Base-by-base conservation (phyloP, 92 coral and sea anemone species). In the Paramuricea clavata region DNA sequence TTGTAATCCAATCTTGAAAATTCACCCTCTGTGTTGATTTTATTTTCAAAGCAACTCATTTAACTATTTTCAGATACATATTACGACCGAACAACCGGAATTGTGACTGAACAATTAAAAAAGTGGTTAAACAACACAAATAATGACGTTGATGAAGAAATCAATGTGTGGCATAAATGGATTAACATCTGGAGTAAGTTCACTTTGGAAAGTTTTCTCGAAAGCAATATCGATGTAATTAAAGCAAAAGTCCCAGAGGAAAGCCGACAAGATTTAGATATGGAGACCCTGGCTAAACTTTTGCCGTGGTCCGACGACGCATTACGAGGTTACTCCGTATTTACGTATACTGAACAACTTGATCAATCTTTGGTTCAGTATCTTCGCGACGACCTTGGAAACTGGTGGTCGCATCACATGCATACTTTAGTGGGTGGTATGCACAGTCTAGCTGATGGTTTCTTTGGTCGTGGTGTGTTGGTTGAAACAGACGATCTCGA, bases 261-360 rank as follows among this genome's bases (percentile, higher is more conserved):
- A n/a, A n/a, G n/a, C n/a, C n/a, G n/a, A n/a, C n/a, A 61, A 44
- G 39, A 70, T 22, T 34, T 52, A 49, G 49, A 35, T 61, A 28
- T 33, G 25, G 87, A 83, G 33, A 75, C 44, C 31, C 87, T 83
- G 3, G 61, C 36, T 19, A 70, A 83, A 15, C 61, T 36, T 52
- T 64, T 83, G 22, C 87, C 87, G 15, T 83, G 87, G 87, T 61
- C 87, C 34, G 27, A 70, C 27, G 83, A 70, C 10, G 87, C 87
- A 49, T 21, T 83, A 22, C 60, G 78, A 4, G 79, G 79, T 34
- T 83, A 83, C 68, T 65, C 41, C 33, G 87, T 83, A 25, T 83
- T 70, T 32, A 17, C 83, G 56, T 83, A 83, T 84, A 71, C 87
- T 9, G 64, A 83, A 73, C 83, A 83, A 35, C 86, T 81, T 15